A percentile compares a stretch with the other conserved stretches of the same genome.
Evolutionary conservation across 2,797 vertebrate species (phyloP).

Genomic region (Delichon dasypus): DNA sequence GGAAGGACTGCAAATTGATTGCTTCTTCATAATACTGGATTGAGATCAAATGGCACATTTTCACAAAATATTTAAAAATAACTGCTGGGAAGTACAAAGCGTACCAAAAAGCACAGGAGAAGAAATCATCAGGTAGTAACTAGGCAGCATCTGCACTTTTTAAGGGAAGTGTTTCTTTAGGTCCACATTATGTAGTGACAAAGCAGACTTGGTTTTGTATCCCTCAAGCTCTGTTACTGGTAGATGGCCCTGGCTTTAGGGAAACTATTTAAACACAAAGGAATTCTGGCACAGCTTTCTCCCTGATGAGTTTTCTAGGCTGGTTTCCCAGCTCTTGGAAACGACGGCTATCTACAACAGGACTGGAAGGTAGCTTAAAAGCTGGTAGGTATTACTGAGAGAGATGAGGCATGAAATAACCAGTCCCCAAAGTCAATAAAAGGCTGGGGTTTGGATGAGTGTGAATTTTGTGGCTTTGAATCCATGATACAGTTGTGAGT

Average conservation of each 20-base stretch:
- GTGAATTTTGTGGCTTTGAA: not conserved
- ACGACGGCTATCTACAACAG: not conserved
- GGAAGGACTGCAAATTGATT: not conserved
- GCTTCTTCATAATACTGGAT: not conserved
- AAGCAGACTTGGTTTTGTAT: not conserved
- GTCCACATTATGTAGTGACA: not conserved
- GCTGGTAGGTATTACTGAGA: not conserved
- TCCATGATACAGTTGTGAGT: not conserved
- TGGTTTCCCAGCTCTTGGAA: not conserved
- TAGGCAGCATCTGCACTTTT: not conserved
- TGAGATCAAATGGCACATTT: not conserved
- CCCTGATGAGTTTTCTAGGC: not conserved
- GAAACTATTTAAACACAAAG: not conserved
- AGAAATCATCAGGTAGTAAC: not conserved
- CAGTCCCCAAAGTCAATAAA: not conserved
- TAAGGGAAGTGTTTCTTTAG: not conserved
- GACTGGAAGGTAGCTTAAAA: not conserved
- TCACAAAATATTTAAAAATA: not conserved
- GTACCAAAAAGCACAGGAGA: not conserved
- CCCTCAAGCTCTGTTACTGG: not conserved
- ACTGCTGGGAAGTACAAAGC: not conserved
- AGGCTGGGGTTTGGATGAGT: not conserved
- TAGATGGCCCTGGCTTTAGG: not conserved
- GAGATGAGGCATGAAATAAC: not conserved
- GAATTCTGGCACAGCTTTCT: not conserved